phyloP scores from a whole-genome alignment of 2,113 vertebrate species.

The Triplophysa tibetana region DNA sequence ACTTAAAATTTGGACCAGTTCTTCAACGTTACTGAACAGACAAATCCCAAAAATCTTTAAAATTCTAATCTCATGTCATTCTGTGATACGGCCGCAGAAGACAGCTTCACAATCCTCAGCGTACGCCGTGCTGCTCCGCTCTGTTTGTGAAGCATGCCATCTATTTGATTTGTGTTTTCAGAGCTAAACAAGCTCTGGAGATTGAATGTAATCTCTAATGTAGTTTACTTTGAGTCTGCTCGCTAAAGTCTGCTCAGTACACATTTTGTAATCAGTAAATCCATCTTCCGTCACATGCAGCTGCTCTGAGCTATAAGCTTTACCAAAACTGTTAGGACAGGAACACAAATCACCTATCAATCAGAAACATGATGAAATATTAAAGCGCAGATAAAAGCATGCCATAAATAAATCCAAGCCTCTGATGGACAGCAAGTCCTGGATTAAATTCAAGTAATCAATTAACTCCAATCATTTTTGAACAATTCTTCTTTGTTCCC shows the following conservation, averaged over 20 bases:
- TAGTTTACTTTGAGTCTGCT: constrained; percentile 14
- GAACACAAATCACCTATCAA: not conserved
- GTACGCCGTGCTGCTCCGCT: not conserved
- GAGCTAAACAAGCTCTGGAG: constrained; percentile 1
- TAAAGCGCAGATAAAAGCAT: not conserved
- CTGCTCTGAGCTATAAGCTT: constrained; percentile 4
- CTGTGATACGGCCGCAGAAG: not conserved
- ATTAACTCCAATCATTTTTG: not conserved
- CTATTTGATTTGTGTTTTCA: constrained; percentile 21
- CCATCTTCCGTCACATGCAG: not conserved
- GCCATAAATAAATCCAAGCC: not conserved
- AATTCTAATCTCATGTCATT: not conserved
- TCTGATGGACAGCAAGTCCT: not conserved
- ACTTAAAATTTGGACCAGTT: not conserved
- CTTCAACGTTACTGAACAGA: not conserved
- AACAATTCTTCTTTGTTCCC: not conserved
- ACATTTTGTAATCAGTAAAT: not conserved
- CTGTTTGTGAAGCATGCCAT: constrained; percentile 5
- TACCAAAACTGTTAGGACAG: not conserved
- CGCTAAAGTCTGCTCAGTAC: constrained; percentile 1
- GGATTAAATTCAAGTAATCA: not conserved
- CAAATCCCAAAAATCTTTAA: constrained; percentile 3
- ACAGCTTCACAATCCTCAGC: not conserved
- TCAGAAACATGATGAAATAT: not conserved
- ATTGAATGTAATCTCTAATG: constrained; percentile 12